phyloP scores from a whole-genome alignment of 2,113 vertebrate species.

The Paedocypris sp. region DNA sequence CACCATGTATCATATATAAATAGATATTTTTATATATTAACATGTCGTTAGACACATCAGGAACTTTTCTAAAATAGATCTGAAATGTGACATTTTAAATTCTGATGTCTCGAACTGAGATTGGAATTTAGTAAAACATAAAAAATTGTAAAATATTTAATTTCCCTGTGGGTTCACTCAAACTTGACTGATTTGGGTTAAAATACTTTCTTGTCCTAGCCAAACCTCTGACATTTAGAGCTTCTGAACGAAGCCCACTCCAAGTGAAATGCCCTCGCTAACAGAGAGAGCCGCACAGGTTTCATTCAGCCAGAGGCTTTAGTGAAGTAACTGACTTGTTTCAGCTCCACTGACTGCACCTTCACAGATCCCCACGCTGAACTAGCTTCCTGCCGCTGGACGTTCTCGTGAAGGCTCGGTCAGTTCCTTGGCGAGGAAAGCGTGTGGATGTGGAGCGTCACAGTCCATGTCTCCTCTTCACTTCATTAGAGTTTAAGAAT shows the following conservation, averaged over 20 bases:
- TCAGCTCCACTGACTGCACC: constrained; percentile 21
- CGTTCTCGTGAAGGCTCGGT: no score
- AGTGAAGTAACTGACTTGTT: constrained; percentile 48
- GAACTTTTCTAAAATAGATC: no score
- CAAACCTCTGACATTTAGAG: constrained; percentile 15
- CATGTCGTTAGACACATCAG: no score
- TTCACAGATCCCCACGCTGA: constrained; percentile 23
- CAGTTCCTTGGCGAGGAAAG: constrained; percentile 7
- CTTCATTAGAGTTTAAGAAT: constrained; percentile 63
- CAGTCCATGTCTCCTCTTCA: constrained; percentile 58
- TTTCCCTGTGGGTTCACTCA: no score
- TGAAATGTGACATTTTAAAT: no score
- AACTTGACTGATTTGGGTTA: no score
- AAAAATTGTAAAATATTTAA: no score
- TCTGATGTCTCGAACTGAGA: no score
- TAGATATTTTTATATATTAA: no score
- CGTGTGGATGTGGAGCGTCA: constrained; percentile 47
- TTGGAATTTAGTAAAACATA: no score
- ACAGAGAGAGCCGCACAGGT: constrained; percentile 26
- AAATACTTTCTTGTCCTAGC: constrained; percentile 14
- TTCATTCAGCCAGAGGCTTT: constrained; percentile 33
- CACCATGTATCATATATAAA: no score
- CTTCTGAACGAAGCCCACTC: constrained; percentile 40
- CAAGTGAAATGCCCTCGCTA: constrained; percentile 41
- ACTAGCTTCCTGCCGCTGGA: no score